Conservation (phyloP, 2,113 vertebrate genomes). For the Xiphorhynchus elegans region DNA sequence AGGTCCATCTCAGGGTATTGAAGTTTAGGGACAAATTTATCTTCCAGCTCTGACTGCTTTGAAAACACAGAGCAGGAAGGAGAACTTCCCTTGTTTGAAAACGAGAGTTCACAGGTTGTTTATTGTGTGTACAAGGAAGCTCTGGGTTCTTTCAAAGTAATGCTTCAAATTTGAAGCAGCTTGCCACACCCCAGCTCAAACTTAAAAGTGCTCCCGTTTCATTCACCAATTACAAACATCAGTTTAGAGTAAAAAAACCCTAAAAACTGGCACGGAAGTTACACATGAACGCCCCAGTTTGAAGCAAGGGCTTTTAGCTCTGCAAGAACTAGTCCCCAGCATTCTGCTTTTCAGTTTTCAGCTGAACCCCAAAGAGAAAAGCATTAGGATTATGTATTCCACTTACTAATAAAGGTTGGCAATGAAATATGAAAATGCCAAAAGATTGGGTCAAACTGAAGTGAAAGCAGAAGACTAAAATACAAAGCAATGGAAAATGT, state of each 20-base stretch:
- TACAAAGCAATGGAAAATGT: not conserved
- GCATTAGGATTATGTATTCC: not conserved
- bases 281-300: not conserved
- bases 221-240: not conserved
- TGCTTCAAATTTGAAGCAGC: not conserved
- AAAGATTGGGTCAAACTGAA: not conserved
- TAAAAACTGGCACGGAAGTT: not conserved
- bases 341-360: not conserved
- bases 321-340: fast-evolving
- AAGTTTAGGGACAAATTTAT: not conserved
- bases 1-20: not conserved
- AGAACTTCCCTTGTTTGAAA: conserved; percentile 23
- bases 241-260: not conserved
- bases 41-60: not conserved
- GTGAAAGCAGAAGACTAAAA: not conserved
- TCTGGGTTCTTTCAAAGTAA: conserved; percentile 25
- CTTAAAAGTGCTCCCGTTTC: not conserved
- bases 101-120: not conserved
- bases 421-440: not conserved
- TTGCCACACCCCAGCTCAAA: not conserved
- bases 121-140: not conserved
- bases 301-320: not conserved
- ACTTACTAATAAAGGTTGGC: not conserved
- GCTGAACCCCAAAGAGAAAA: not conserved
- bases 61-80: conserved; percentile 42